Percentiles rank a stretch among this genome's conserved stretches.
phyloP scores from a whole-genome alignment of 2,888 invertebrate species.

The Mallateleia sp. region DNA sequence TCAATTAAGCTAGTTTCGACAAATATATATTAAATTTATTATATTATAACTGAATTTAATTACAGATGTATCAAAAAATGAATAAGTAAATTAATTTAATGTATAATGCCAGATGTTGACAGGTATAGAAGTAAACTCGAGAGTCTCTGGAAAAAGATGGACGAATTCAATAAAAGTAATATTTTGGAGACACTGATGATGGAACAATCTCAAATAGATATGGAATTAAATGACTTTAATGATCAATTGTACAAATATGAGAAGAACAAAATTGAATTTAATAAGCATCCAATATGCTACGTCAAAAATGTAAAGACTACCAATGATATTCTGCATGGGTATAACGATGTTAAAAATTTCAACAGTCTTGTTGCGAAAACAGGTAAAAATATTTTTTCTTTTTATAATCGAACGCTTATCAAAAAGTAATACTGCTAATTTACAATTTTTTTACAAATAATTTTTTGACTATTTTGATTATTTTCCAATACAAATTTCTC shows the following conservation, averaged over 20 bases:
- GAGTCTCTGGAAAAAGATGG: slow-evolving; percentile 84
- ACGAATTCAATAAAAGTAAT: slow-evolving; percentile 83
- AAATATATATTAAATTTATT: too few species aligned
- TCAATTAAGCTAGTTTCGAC: too few species aligned
- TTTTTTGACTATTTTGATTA: too few species aligned
- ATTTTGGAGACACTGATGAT: slow-evolving; percentile 79
- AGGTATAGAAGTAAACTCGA: slow-evolving; percentile 84
- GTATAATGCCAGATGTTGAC: slow-evolving; percentile 82
- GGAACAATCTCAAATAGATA: slow-evolving; percentile 83
- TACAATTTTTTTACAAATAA: too few species aligned
- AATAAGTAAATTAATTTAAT: slow-evolving; percentile 13
- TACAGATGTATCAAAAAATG: background rate
- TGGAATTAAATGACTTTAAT: slow-evolving; percentile 81
- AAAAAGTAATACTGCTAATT: too few species aligned
- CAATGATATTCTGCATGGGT: slow-evolving; percentile 64
- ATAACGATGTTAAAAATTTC: slow-evolving; percentile 83
- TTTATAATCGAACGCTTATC: too few species aligned
- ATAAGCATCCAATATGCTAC: slow-evolving; percentile 7
- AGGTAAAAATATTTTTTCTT: slow-evolving; percentile 80
- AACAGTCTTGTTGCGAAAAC: slow-evolving; percentile 85
- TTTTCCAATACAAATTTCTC: too few species aligned
- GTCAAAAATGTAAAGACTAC: slow-evolving; percentile 50
- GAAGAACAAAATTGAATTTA: slow-evolving; percentile 43
- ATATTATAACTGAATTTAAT: too few species aligned
- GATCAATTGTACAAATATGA: slow-evolving; percentile 82